phyloP scores from a whole-genome alignment of 2,113 vertebrate genomes.

The Sakesphorus luctuosus region DNA sequence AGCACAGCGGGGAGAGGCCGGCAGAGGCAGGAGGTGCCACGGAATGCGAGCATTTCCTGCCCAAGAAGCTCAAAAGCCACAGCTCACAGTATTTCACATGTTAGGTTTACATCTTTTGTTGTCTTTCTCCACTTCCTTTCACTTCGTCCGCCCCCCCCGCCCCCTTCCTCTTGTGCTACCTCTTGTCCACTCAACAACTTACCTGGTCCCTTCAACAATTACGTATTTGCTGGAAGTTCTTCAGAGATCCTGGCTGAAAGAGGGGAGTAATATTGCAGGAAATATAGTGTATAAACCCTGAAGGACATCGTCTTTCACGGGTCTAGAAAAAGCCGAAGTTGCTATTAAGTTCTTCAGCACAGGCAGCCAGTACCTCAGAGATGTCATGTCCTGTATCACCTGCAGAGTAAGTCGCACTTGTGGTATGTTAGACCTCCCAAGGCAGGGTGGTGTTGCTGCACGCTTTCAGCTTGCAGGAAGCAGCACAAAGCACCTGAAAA shows the following conservation, averaged over 20 bases:
- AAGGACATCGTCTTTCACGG: neutral
- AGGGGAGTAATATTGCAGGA: neutral
- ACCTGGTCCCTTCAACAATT: neutral
- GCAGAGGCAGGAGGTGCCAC: neutral
- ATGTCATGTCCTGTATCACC: fast-evolving
- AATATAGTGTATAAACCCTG: neutral
- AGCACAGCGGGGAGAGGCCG: neutral
- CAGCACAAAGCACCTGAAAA: neutral
- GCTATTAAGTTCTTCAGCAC: neutral
- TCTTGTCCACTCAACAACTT: neutral
- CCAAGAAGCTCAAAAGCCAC: neutral
- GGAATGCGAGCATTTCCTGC: neutral
- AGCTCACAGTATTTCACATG: neutral
- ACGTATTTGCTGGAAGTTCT: neutral
- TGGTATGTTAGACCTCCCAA: neutral
- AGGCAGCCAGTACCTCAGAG: neutral
- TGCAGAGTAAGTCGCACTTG: neutral
- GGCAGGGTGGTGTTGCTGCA: fast-evolving
- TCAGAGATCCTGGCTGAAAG: neutral
- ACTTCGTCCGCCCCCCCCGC: fast-evolving
- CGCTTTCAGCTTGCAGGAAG: neutral
- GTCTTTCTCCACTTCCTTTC: neutral
- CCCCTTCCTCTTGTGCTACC: neutral
- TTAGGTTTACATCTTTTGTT: neutral
- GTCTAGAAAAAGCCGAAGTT: neutral